Conservation (phyloP, 2,797 vertebrate species). For the Lepilemur ruficaudatus region DNA sequence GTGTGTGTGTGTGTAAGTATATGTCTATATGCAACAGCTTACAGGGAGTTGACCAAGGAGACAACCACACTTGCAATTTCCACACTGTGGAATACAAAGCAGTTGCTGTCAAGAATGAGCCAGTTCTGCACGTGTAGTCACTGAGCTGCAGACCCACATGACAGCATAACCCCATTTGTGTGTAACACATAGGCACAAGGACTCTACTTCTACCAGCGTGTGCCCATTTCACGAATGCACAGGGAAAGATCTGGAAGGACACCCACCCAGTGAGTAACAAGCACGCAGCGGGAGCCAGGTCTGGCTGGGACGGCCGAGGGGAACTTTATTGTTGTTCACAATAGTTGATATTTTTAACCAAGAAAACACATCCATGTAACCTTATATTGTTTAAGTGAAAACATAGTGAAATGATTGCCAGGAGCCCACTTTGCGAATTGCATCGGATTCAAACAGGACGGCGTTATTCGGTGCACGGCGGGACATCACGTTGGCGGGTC, state of each 20-base stretch:
- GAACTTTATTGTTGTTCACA: too few species aligned
- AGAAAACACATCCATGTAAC: not conserved
- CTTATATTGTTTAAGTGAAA: not conserved
- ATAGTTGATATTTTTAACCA: not conserved
- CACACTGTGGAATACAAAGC: too few species aligned
- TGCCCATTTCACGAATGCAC: rapidly evolving
- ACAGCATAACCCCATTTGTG: rapidly evolving
- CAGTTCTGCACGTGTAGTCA: rapidly evolving
- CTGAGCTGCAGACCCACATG: not conserved
- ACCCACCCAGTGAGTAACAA: too few species aligned
- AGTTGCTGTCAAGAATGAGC: too few species aligned
- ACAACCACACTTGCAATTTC: not conserved
- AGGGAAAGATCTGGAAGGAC: not conserved
- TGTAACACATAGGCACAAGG: not conserved
- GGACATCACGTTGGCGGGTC: rapidly evolving
- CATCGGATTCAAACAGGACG: rapidly evolving
- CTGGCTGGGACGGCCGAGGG: not conserved
- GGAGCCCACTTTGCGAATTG: not conserved
- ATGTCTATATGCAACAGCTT: not conserved
- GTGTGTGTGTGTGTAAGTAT: too few species aligned
- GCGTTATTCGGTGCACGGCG: rapidly evolving
- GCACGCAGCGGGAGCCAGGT: too few species aligned
- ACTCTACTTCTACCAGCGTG: rapidly evolving
- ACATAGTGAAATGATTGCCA: not conserved
- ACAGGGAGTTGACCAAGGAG: not conserved